Base-by-base conservation (phyloP, 1,140 invertebrate genomes). In the Drosophila burlai region DNA sequence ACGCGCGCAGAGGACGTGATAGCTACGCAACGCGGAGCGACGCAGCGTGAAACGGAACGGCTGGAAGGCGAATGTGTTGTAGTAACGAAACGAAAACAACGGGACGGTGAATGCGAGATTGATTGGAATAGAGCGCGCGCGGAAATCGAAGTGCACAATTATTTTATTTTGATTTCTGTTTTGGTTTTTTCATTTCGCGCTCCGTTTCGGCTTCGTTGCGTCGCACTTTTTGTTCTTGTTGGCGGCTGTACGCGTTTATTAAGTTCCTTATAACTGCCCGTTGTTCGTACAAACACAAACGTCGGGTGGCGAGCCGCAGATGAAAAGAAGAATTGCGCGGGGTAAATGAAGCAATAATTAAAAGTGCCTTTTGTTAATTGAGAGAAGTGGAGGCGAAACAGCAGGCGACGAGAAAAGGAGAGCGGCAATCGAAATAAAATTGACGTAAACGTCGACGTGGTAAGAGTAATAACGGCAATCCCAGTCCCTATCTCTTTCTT, bases 291-390 rank as follows among this genome's bases (percentile, higher is more conserved):
- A 76, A 76, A 66, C 58, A 59, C 57, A 59, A 68, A 21, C 38
- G 55, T 71, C 67, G 67, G 40, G 38, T 46, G 58, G 50, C 26
- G 18, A 31, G 34, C n/a, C 36, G 47, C n/a, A 54, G 21, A 52
- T 24, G 45, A 62, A 16, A 47, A 46, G 38, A 26, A 52, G 18
- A 55, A 68, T 65, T 69, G 31, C 50, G 55, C 60, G 78, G 67
- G 78, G 71, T 45, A 79, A 83, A 87, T 83, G 68, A 89, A 87
- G 84, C 84, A 87, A 89, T 87, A 89, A 87, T 87, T 84, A 87
- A 87, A 89, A 87, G 83, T 87, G 84, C 84, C 84, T 84, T 87
- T 87, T 58, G 76, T 84, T 87, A 87, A 89, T 87, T 87, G 77
- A 81, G 67, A 76, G 49, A 76, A 66, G 71, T 57, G 69, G 55